Base-by-base conservation (phyloP, 2,113 vertebrate species). In the Spermophilus dauricus region DNA sequence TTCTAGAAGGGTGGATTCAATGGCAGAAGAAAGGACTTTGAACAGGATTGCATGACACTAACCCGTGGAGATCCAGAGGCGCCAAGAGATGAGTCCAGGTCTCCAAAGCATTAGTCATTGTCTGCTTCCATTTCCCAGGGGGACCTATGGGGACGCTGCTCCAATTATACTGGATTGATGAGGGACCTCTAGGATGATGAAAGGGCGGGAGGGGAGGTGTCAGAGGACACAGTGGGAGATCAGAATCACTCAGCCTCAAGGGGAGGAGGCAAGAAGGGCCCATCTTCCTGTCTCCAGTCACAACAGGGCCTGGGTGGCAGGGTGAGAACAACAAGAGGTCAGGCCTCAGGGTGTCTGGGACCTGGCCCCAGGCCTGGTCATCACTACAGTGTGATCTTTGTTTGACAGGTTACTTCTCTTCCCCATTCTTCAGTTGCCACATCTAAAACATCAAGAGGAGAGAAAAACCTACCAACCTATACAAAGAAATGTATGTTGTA, bases 101-200 rank as follows among this genome's bases (percentile, higher is more conserved):
- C 91, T 91, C 96, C 17, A 32, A 78, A 91, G 93, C 82, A 61
- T 95, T 91, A 82, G 88, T 95, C 89, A 80, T 22, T 2, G 28
- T 95, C 97, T 97, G 95, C 37, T 76, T 73, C 82, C 24, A 16
- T 8, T 11, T 45, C 96, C 83, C 65, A 26, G 76, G 96, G 61
- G 95, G 45, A 8, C 8, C 34, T 56, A 67, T 34, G 37, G 51
- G 73, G 97, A 16, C 17, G 42, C 77, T 48, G 83, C 37, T 82
- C 73, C 95, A 97, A 96, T 97, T 97, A 96, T 42, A 9, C 58
- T 26, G 84, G 92, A 70, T 89, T 92, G 95, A 97, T 84, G 92
- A 96, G 94, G 91, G 92, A 91, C 51, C 83, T 89, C 45, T 32
- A 65, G 89, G 97, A 86, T 96, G 96, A 97, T 67, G 97, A 96